Evolutionary conservation across 2,113 vertebrate genomes (phyloP), one percentile per base, ranked within the genome.

Genomic region (Sceloporus tristichus): DNA sequence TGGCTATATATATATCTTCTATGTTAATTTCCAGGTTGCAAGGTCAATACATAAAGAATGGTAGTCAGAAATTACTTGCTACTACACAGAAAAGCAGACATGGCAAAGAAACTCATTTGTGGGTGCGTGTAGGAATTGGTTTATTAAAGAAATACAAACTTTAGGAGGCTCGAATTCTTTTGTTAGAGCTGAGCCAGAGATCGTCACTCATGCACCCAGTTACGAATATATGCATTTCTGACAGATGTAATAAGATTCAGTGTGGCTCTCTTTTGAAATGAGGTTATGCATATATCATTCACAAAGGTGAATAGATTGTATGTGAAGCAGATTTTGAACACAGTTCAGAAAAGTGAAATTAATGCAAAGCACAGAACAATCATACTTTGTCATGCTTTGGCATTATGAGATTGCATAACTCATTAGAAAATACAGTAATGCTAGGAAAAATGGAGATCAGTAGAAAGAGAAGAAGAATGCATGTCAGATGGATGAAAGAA

Each of bases 31-130:
- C n/a, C 25, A 82, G 84, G 16, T 66, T 84, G 25, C 48, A 85
- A 85, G 68, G 34, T 89, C 86, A 92, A n/a, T 19, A 38, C 81
- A 66, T 87, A 56, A 80, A 91, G 86, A 92, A 79, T 76, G 10
- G 29, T 9, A 6, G 75, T 88, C 25, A 88, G 14, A 29, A 54
- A 68, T 89, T 82, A 66, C 53, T 29, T 74, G 48, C 25, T 42
- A 71, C 76, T 85, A 93, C 79, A 77, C 91, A 89, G 66, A 71
- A 53, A 90, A 6, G 21, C 16, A 80, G 79, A 62, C 19, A 62
- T 19, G n/a, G 4, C n/a, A 21, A 5, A 59, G 27, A 56, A 34
- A 19, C 5, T 54, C 21, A 23, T 27, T 34, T 34, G n/a, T 9
- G 23, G 4, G 70, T n/a, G 48, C 29, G 18, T 42, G 9, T 54